Evolutionary conservation across 2,888 invertebrate genomes (phyloP).

Genomic region (Ormyrus pomaceus): DNA sequence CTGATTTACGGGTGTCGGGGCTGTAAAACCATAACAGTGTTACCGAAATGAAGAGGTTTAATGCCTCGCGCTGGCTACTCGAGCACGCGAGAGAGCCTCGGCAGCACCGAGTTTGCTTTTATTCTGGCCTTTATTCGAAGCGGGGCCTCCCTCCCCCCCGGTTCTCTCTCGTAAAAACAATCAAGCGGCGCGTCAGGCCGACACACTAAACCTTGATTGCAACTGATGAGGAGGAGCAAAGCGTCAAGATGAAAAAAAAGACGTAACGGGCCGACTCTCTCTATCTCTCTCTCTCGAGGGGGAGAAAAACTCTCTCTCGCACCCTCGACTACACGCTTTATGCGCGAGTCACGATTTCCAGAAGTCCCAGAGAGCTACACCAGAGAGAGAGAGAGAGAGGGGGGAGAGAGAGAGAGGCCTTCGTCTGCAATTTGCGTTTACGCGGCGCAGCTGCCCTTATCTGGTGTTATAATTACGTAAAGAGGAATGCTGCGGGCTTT

Average conservation of each 20-base stretch:
- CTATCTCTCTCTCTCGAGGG: too few species aligned
- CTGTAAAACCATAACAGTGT: slow-evolving; percentile 71
- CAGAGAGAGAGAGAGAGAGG: too few species aligned
- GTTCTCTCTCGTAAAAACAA: slow-evolving; percentile 71
- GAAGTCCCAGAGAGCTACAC: not conserved
- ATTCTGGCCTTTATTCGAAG: slow-evolving; percentile 61
- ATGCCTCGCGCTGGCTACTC: slow-evolving; percentile 58
- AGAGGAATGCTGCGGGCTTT: not conserved
- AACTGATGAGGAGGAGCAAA: slow-evolving; percentile 67
- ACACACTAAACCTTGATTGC: slow-evolving; percentile 70
- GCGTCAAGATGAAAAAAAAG: slow-evolving; percentile 29
- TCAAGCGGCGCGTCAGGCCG: slow-evolving; percentile 68
- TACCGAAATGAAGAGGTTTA: slow-evolving; percentile 72
- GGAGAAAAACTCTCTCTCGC: slow-evolving; percentile 35
- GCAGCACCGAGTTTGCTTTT: slow-evolving; percentile 58
- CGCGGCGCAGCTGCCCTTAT: slow-evolving; percentile 31
- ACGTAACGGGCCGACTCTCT: not conserved
- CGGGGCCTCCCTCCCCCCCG: slow-evolving; percentile 61
- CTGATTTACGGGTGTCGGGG: slow-evolving; percentile 69
- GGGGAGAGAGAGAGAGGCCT: not conserved
- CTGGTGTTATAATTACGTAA: slow-evolving; percentile 41
- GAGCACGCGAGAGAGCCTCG: slow-evolving; percentile 54
- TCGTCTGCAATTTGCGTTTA: slow-evolving; percentile 32
- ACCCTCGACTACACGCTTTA: not conserved
- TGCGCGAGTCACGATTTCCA: slow-evolving; percentile 30